Evolutionary conservation across 2,888 invertebrate species (phyloP), one percentile per base, ranked within the genome.

Genomic region (Drosophila vallismaia): DNA sequence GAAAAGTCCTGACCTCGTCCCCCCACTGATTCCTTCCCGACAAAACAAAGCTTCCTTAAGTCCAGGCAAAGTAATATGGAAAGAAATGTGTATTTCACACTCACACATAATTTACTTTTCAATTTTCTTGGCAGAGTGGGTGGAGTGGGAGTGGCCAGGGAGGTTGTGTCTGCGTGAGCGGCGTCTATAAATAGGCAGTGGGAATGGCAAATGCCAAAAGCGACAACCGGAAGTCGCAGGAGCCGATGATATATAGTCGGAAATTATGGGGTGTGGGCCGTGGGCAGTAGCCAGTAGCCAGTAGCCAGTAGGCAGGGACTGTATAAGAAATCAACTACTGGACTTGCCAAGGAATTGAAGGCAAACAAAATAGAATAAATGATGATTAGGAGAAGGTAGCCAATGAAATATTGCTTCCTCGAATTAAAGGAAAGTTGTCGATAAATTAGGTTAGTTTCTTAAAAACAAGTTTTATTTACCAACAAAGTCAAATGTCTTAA

Each of bases 181-280:
- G 72, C 76, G 72, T 78, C 88, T 73, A 84, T 76, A 84, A 84
- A 76, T 80, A 84, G 85, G 73, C 87, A 76, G 74, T 46, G 46
- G 45, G 40, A 62, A 53, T 56, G 69, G 59, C 58, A 70, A 75
- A 74, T 67, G 74, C 51, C 67, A 74, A 62, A 58, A 69, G 77
- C 63, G 51, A 67, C 83, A 80, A 83, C 74, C 80, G 87, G 82
- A 80, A 84, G 81, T 77, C 77, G 77, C 58, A 53, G 78, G 62
- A 79, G 53, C 62, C 68, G 60, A 71, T 67, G 64, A 83, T 83
- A 79, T 74, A 78, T 86, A 75, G 55, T 40, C 31, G 42, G 48
- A 29, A 52, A 67, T 71, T 64, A 72, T 62, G 64, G 36, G 42
- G 46, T 28, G 29, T n/a, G 42, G 26, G 26, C 10, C 4, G n/a